phyloP scores from a whole-genome alignment of 2,888 invertebrate species.

The Rambutsinella grinnellia region DNA sequence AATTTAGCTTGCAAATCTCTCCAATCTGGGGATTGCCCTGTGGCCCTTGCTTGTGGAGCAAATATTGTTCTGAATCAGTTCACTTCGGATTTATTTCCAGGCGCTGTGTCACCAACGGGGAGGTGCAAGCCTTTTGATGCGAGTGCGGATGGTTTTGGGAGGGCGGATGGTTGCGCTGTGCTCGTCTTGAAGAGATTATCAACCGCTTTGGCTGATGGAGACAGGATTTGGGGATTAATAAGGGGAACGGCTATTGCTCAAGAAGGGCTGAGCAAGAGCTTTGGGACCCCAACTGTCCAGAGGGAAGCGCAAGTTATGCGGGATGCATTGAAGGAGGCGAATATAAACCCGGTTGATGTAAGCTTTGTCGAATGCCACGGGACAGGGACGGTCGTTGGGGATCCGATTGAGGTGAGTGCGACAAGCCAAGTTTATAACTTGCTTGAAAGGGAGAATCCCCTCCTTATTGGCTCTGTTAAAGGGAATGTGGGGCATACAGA shows the following conservation, averaged over 20 bases:
- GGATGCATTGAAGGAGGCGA: constrained; percentile 31
- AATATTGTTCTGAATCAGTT: constrained; percentile 38
- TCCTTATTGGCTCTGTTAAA: constrained; percentile 47
- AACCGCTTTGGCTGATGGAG: constrained; percentile 36
- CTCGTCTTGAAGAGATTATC: constrained; percentile 46
- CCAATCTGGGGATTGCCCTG: constrained; percentile 11
- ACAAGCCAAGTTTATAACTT: constrained; percentile 26
- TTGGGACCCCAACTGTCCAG: constrained; percentile 64
- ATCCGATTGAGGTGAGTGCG: constrained; percentile 40
- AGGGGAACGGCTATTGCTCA: constrained; percentile 67
- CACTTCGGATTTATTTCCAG: background rate
- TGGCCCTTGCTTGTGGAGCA: constrained; percentile 46
- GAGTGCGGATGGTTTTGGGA: constrained; percentile 44
- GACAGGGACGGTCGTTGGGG: constrained; percentile 38
- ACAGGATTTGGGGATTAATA: constrained; percentile 36
- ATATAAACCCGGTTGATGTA: constrained; percentile 34
- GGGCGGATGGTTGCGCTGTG: constrained; percentile 50
- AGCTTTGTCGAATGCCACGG: constrained; percentile 30
- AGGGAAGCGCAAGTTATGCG: constrained; percentile 32
- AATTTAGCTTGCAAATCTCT: constrained; percentile 47
- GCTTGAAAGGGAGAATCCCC: constrained; percentile 5
- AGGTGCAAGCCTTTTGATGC: constrained; percentile 50
- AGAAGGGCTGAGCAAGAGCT: constrained; percentile 67
- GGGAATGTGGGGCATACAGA: constrained; percentile 49
- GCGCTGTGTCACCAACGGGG: constrained; percentile 24